Base-by-base conservation (phyloP, 2,113 vertebrate genomes). In the Pontoporia blainvillei region DNA sequence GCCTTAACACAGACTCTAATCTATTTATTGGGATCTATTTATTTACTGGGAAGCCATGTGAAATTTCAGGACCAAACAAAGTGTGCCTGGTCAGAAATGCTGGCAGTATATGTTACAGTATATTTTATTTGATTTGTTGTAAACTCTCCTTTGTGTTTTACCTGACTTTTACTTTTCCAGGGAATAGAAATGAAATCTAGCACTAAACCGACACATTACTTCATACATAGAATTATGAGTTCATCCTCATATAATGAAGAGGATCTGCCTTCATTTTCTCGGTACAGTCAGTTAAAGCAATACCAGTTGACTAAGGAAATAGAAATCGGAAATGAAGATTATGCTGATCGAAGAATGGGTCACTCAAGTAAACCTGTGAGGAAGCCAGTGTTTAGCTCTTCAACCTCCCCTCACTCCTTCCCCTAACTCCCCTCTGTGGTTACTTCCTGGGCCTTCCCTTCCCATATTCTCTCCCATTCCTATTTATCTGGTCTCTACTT, bases 241-340 rank as follows among this genome's bases (percentile, higher is more conserved):
- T 64, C 61, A 27, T 88, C 39, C 6, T 97, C 59, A 54, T 85
- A 75, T 15, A 34, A 57, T 13, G 84, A 96, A 92, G 86, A 96
- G 1, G 41, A 91, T 41, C 59, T 93, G n/a, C 34, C 57, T 84
- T 96, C 89, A 46, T 69, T 87, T 81, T 69, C 83, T 18, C 93
- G 83, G 95, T 96, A 95, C 25, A 49, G 17, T 92, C 54, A 54
- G 31, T 93, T 90, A 90, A 95, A 92, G 59, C 23, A 75, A 71
- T 67, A 86, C 3, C 1, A 92, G 39, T 52, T 87, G 39, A 31
- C 57, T 91, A 90, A 92, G 66, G 88, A 96, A 94, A 92, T 27
- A 78, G 23, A 91, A 90, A 57, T 75, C 18, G 61, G 39, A 57
- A 88, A 86, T 89, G 34, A 89, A 92, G 75, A 82, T 44, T 86